A percentile compares a stretch with the other conserved stretches of the same genome.
phyloP scores from a whole-genome alignment of 2,888 invertebrate species.

The Epirrhoe tristata region DNA sequence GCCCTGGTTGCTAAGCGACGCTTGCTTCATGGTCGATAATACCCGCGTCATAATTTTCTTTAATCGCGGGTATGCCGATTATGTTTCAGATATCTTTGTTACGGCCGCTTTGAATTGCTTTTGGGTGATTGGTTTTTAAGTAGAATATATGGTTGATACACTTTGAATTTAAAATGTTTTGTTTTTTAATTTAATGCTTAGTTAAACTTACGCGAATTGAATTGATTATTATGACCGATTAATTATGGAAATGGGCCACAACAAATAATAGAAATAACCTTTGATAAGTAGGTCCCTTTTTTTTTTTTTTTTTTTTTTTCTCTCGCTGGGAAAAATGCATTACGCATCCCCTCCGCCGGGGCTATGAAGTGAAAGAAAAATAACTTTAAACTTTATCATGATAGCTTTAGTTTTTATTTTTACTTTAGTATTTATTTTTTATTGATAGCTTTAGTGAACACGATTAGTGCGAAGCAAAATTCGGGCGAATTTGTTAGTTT shows the following conservation, averaged over 20 bases:
- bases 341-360: too few relatives aligned
- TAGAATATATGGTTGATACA: conserved; percentile 15
- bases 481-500: too few relatives aligned
- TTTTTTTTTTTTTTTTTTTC: too few relatives aligned
- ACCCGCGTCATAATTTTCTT: conserved; percentile 77
- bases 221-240: neutral
- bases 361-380: too few relatives aligned
- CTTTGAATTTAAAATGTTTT: conserved; percentile 1
- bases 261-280: too few relatives aligned
- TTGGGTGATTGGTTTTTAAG: conserved; percentile 41
- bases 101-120: conserved; percentile 42
- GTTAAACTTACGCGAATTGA: neutral
- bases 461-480: too few relatives aligned
- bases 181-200: neutral
- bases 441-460: too few relatives aligned
- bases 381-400: too few relatives aligned
- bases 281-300: too few relatives aligned
- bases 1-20: conserved; percentile 78
- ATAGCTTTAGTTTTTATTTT: too few relatives aligned
- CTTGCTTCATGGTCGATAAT: conserved; percentile 74
- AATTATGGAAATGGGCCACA: neutral
- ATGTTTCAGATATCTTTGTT: conserved; percentile 55
- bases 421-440: too few relatives aligned
- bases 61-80: conserved; percentile 64
- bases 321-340: too few relatives aligned